Conservation (phyloP, 2,888 invertebrate genomes). For the Epinotia bilunana region DNA sequence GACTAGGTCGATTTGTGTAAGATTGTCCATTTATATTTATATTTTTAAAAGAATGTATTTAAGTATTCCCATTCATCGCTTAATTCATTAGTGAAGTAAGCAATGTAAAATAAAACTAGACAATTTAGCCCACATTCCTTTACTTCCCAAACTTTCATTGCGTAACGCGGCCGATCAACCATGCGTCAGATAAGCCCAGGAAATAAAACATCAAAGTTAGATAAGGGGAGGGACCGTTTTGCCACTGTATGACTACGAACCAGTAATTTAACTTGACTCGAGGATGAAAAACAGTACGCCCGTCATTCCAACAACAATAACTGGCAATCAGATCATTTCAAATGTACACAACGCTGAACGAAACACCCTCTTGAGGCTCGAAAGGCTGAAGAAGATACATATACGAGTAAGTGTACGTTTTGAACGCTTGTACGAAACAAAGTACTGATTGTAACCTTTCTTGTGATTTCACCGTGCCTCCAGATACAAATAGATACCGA, state of each 20-base stretch:
- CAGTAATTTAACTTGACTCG: slow-evolving; percentile 1
- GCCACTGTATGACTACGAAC: not conserved
- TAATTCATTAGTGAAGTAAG: not conserved
- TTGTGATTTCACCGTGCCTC: slow-evolving; percentile 14
- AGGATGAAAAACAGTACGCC: not conserved
- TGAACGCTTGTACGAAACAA: not conserved
- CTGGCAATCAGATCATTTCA: not conserved
- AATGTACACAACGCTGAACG: not conserved
- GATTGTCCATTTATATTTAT: no score
- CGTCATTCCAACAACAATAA: not conserved
- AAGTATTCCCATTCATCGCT: not conserved
- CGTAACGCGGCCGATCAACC: slow-evolving; percentile 34
- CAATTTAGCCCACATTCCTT: not conserved
- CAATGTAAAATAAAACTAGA: not conserved
- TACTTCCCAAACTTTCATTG: slow-evolving; percentile 25
- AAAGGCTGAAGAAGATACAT: not conserved
- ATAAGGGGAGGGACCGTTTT: slow-evolving; percentile 45
- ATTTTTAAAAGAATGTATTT: not conserved
- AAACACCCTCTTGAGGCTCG: not conserved
- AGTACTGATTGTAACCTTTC: slow-evolving; percentile 5
- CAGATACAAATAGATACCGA: slow-evolving; percentile 40
- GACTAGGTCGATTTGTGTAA: no score
- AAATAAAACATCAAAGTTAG: slow-evolving; percentile 77
- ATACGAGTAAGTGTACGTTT: not conserved
- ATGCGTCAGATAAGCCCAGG: slow-evolving; percentile 68